Evolutionary conservation across 2,888 invertebrate genomes (phyloP).

Genomic region (Dolichomitus sp.): DNA sequence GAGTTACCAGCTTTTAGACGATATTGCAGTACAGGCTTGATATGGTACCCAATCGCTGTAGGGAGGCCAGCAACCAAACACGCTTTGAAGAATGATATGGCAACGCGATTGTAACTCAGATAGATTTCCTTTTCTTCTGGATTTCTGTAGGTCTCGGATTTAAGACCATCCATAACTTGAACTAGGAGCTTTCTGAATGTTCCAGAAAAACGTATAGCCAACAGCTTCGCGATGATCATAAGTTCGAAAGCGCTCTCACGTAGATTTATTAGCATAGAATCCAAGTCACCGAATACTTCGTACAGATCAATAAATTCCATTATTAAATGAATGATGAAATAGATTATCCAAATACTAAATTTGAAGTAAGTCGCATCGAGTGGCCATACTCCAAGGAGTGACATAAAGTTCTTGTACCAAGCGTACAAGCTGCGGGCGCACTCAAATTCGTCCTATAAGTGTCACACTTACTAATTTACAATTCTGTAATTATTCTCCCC

Average conservation of each 20-base stretch:
- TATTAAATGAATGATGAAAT: constrained; percentile 38
- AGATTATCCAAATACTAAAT: too few species aligned
- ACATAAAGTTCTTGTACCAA: constrained; percentile 3
- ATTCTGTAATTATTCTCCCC: too few species aligned
- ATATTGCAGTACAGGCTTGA: too few species aligned
- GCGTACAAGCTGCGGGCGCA: constrained; percentile 58
- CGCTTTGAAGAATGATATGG: too few species aligned
- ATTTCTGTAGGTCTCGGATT: neutral
- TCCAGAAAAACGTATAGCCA: constrained; percentile 52
- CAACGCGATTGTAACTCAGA: too few species aligned
- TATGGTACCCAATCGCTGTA: too few species aligned
- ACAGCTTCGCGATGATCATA: constrained; percentile 51
- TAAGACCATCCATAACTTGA: constrained; percentile 48
- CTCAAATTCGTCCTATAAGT: constrained; percentile 54
- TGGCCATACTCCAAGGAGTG: too few species aligned
- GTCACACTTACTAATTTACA: neutral
- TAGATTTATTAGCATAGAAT: constrained; percentile 63
- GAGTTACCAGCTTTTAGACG: too few species aligned
- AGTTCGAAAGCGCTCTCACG: constrained; percentile 59
- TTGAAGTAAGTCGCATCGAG: too few species aligned
- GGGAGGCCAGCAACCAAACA: too few species aligned
- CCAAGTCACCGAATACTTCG: constrained; percentile 61
- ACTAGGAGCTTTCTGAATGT: constrained; percentile 44
- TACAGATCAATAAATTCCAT: constrained; percentile 56
- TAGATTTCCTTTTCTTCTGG: too few species aligned